Evolutionary conservation across 2,888 invertebrate genomes (phyloP), one percentile per base, ranked within the genome.

Genomic region (Drosophila anceps): DNA sequence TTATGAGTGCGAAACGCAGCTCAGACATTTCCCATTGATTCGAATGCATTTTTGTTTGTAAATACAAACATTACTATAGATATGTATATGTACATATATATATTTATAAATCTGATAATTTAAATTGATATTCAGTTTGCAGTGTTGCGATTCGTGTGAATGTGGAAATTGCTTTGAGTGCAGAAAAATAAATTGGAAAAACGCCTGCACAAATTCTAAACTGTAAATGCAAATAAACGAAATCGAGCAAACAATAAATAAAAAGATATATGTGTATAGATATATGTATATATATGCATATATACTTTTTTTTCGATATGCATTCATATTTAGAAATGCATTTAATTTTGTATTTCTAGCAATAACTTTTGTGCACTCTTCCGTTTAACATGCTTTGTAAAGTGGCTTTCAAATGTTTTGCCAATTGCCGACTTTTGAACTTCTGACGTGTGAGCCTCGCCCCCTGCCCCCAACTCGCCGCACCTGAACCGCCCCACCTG

Each of bases 371-470:
- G 57, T 81, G 76, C 78, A 62, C 51, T 72, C 68, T 73, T 63
- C 9, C 63, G 72, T 85, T 81, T 73, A 74, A 85, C 65, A 66
- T 71, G 59, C 54, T 62, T 20, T 76, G 73, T 60, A 70, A 81
- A 82, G 69, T 76, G 79, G 83, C 73, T 83, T 73, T 72, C 69
- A 71, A 82, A 82, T 84, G 73, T 77, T 84, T 80, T 80, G 64
- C 71, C 75, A 81, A 84, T 84, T 81, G 65, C 69, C 65, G 85
- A 76, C 76, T 82, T 80, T 75, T 73, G 68, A 87, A 67, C 67
- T 63, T 12, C 51, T 41, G 35, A 65, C 50, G 59, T 67, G 69
- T 69, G 66, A 48, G 31, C 20, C 13, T 20, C 33, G 51, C 51
- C 59, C 58, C 13, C n/a, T 20, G 29, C 29, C 43, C 24, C 39